These are phyloP conservation scores for Patella vulgata DNA, from an alignment of 1,140 invertebrate species.

Conservation along the genomic window DNA sequence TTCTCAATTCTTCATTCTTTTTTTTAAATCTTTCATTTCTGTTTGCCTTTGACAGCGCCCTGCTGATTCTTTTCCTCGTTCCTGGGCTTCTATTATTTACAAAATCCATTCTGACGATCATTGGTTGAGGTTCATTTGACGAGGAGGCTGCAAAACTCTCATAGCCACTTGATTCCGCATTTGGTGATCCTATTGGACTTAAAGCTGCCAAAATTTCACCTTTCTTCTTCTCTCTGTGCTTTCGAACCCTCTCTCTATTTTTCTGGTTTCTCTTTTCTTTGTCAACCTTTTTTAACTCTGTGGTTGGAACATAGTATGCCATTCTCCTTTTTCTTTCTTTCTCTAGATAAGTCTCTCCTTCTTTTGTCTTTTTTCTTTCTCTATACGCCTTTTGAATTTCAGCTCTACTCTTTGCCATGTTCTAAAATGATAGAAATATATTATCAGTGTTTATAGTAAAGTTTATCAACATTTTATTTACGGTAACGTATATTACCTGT, in stretches of 20 bases:
- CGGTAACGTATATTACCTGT: no score
- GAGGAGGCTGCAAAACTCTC: conserved; percentile 1
- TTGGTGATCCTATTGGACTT: background rate
- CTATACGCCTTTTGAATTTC: conserved; percentile 23
- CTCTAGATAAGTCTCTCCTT: conserved; percentile 9
- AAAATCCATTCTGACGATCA: background rate
- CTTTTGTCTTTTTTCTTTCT: conserved; percentile 13
- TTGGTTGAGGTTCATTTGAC: background rate
- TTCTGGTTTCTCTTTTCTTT: conserved; percentile 5
- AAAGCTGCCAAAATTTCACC: background rate
- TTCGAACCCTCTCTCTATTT: conserved; percentile 6
- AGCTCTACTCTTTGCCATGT: conserved; percentile 17
- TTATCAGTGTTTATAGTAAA: no score
- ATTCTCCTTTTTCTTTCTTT: conserved; percentile 15
- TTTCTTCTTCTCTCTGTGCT: conserved; percentile 11
- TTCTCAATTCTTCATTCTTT: conserved; percentile 2
- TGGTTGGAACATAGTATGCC: background rate
- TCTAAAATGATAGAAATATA: background rate
- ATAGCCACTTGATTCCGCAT: conserved; percentile 7
- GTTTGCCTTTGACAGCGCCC: background rate
- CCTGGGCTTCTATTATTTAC: background rate
- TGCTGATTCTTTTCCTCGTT: conserved; percentile 8
- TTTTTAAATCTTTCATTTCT: background rate
- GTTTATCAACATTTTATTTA: no score
- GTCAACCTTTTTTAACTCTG: background rate